phyloP scores from a whole-genome alignment of 2,797 vertebrate species.

The Gallinago solitaria region DNA sequence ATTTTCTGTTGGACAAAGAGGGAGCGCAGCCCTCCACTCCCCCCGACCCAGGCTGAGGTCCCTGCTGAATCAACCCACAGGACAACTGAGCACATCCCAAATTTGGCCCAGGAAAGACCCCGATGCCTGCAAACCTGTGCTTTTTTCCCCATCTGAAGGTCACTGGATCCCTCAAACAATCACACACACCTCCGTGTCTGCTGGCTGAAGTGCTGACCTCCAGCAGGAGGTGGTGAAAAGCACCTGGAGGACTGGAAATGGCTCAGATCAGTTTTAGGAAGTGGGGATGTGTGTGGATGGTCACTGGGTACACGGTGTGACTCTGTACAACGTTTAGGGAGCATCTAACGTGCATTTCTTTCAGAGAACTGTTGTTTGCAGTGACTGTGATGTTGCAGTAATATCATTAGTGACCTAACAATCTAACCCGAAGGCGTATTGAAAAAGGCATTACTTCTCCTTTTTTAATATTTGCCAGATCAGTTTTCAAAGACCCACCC shows the following conservation, averaged over 20 bases:
- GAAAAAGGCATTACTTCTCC: background rate
- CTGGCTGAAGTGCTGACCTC: background rate
- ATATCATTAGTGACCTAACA: background rate
- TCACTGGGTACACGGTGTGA: background rate
- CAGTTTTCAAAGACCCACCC: background rate
- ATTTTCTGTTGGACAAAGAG: background rate
- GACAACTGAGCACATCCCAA: background rate
- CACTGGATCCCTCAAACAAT: background rate
- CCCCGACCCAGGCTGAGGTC: fast-evolving
- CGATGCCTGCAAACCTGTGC: background rate
- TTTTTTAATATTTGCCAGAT: background rate
- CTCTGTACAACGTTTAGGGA: too few species aligned
- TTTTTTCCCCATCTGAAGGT: background rate
- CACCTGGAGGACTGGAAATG: background rate
- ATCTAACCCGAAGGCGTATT: background rate
- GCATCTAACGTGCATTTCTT: background rate
- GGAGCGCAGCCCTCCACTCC: background rate
- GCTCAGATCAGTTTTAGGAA: background rate
- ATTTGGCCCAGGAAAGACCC: background rate
- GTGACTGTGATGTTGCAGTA: background rate
- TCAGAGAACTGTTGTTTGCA: background rate
- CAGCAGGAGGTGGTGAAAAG: background rate
- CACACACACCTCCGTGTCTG: background rate
- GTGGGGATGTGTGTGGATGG: background rate
- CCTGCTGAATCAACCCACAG: background rate